phyloP scores from a whole-genome alignment of 2,797 vertebrate species.

The Rhinophrynus dorsalis region DNA sequence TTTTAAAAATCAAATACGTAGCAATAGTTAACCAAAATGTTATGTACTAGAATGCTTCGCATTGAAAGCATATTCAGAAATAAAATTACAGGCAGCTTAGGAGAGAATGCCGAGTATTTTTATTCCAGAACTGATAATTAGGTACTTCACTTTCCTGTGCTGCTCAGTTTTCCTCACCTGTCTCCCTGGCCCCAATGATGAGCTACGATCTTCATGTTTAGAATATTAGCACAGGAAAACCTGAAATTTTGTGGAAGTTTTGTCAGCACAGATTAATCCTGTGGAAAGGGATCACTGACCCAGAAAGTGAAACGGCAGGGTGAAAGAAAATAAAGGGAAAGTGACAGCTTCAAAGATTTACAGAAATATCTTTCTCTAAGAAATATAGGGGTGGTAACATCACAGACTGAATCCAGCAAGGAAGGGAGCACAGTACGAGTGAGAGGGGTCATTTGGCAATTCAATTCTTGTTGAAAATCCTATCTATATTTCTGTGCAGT shows the following conservation, averaged over 20 bases:
- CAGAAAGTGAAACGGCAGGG: conserved; percentile 30
- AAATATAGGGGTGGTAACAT: neutral
- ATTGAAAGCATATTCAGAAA: neutral
- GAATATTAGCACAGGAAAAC: conserved; percentile 26
- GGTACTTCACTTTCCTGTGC: neutral
- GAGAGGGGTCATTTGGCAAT: conserved; percentile 21
- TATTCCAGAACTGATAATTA: conserved; percentile 26
- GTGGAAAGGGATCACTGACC: conserved; percentile 33
- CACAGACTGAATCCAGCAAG: neutral
- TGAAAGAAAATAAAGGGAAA: conserved; percentile 3
- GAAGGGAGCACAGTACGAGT: neutral
- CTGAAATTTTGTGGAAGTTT: conserved; percentile 18
- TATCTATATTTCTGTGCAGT: neutral
- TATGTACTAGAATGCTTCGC: neutral
- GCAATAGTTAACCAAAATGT: no score
- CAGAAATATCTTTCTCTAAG: neutral
- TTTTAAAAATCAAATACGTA: no score
- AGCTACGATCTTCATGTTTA: neutral
- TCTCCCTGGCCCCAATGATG: conserved; percentile 4
- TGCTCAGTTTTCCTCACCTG: conserved; percentile 13
- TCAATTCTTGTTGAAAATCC: conserved; percentile 15
- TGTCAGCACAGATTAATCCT: conserved; percentile 44
- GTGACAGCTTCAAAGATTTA: conserved; percentile 29
- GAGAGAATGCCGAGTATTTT: neutral
- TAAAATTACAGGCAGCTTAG: neutral